Conservation (phyloP, 2,888 invertebrate genomes). For the Hylaea fasciaria region DNA sequence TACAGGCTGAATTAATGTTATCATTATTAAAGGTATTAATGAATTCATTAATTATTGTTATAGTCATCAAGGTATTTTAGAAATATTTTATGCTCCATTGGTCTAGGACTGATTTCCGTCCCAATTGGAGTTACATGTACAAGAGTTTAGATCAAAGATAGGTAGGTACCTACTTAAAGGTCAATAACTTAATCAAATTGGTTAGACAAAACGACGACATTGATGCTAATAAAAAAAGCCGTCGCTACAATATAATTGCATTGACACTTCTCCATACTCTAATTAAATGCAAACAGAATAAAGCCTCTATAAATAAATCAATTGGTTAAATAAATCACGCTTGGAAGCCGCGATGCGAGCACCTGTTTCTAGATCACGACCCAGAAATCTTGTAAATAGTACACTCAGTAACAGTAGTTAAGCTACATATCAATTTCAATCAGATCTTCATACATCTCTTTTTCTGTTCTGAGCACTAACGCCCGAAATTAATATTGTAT, state of each 20-base stretch:
- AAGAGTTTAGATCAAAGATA: no score
- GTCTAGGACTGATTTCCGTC: no score
- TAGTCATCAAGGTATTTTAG: no score
- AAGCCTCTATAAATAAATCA: constrained; percentile 43
- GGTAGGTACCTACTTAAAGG: background rate
- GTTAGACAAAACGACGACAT: constrained; percentile 9
- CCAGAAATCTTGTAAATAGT: constrained; percentile 72
- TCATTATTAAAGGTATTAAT: no score
- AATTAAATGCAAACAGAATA: constrained; percentile 25
- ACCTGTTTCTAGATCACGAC: constrained; percentile 80
- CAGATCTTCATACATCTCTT: no score
- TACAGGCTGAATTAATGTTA: no score
- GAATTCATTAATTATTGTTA: background rate
- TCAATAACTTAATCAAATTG: constrained; percentile 6
- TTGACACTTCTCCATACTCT: constrained; percentile 31
- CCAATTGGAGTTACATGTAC: no score
- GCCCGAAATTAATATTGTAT: no score
- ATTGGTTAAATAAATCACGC: constrained; percentile 54
- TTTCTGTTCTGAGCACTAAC: no score
- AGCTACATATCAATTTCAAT: constrained; percentile 29
- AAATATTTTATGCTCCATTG: no score
- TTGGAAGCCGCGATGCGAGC: constrained; percentile 49
- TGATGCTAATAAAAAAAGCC: constrained; percentile 3
- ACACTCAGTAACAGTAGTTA: constrained; percentile 17
- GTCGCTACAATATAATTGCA: constrained; percentile 13